phyloP scores from a whole-genome alignment of 2,797 vertebrate species.

The Eulemur coronatus region DNA sequence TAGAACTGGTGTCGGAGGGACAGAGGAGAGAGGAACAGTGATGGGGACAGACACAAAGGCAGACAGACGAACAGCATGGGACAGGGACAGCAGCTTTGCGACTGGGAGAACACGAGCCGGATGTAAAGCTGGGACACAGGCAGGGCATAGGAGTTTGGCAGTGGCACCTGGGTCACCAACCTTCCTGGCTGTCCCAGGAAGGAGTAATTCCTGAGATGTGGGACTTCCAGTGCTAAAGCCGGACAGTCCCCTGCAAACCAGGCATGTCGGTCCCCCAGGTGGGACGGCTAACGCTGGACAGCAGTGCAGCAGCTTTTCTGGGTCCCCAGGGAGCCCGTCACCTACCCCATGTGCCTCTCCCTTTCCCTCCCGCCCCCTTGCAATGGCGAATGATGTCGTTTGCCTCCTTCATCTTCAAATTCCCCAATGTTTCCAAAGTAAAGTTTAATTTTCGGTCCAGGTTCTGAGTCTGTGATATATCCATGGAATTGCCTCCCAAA shows the following conservation, averaged over 20 bases:
- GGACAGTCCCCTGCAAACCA: rapidly evolving
- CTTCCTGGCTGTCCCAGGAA: too few species aligned
- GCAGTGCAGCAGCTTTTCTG: rapidly evolving
- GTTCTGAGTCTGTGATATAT: too few species aligned
- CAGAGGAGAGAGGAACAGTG: background rate
- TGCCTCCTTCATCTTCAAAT: background rate
- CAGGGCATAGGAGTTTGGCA: background rate
- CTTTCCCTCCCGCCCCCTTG: rapidly evolving
- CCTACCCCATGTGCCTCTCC: background rate
- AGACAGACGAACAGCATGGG: background rate
- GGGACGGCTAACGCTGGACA: background rate
- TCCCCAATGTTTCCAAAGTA: background rate
- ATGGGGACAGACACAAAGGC: too few species aligned
- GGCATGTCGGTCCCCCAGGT: rapidly evolving
- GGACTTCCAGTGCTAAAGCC: background rate
- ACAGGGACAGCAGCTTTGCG: background rate
- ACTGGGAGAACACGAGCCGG: background rate
- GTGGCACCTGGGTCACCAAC: background rate
- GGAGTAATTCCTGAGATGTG: rapidly evolving
- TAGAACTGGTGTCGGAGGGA: background rate
- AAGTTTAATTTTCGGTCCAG: background rate
- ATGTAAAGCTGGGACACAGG: background rate
- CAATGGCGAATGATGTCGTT: background rate
- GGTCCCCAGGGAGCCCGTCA: rapidly evolving
- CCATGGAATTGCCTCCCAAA: rapidly evolving